phyloP scores from a whole-genome alignment of 2,113 vertebrate species.

The Benitochromis conjunctus region DNA sequence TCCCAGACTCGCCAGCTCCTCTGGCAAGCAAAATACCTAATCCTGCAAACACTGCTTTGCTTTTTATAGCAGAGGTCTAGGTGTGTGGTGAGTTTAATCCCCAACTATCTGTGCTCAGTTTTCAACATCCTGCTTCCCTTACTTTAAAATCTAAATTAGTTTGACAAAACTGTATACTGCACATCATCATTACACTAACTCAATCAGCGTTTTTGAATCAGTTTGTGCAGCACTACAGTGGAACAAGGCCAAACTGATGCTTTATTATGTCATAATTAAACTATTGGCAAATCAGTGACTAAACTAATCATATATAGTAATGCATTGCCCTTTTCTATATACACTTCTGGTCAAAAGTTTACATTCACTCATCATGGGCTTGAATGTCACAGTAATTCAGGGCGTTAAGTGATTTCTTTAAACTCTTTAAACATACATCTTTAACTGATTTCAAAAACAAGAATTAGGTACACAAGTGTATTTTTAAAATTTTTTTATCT shows the following conservation, averaged over 20 bases:
- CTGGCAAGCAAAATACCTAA: conserved; percentile 47
- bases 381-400: too few relatives aligned
- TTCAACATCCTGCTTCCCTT: conserved; percentile 9
- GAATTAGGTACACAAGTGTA: not conserved
- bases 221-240: too few relatives aligned
- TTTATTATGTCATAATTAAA: not conserved
- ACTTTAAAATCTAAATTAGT: not conserved
- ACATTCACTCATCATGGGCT: too few relatives aligned
- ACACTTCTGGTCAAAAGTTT: too few relatives aligned
- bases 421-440: not conserved
- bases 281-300: too few relatives aligned
- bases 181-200: not conserved
- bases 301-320: too few relatives aligned
- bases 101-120: conserved; percentile 32
- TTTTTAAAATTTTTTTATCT: not conserved
- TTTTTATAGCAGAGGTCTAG: conserved; percentile 52
- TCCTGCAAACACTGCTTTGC: conserved; percentile 49
- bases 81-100: conserved; percentile 45
- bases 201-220: not conserved
- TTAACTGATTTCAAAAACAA: not conserved
- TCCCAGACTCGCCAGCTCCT: conserved; percentile 19
- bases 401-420: not conserved
- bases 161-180: not conserved
- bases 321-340: too few relatives aligned
- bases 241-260: too few relatives aligned